Evolutionary conservation across 2,888 invertebrate genomes (phyloP), one percentile per base, ranked within the genome.

Genomic region (Lithosia quadra): DNA sequence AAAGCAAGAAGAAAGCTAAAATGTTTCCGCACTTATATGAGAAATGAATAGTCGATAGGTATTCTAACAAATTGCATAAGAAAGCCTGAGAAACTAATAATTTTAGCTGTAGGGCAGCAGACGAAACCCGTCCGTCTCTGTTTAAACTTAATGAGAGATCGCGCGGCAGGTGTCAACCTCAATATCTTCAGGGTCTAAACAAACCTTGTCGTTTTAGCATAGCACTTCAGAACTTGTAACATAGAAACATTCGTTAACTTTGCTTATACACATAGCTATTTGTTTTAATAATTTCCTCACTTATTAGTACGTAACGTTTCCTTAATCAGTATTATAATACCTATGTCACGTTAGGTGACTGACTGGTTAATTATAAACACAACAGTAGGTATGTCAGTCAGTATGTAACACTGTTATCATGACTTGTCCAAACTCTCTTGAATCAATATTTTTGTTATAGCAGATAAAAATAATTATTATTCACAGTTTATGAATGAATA

Each of bases 401-500:
- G 71, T 70, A 66, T 75, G 49, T 49, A 69, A 71, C 65, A 64
- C 78, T 78, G 81, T 83, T 85, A 82, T 81, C 79, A 68, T 34
- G 75, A 72, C 75, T 63, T 77, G 75, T 79, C 58, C 83, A 87
- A 88, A 88, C 83, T 86, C 58, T 72, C 75, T 81, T 82, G 75
- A 78, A 84, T 85, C 79, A 89, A 89, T 88, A 88, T 89, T 89
- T 86, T 87, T 83, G 78, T 80, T 69, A 65, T 57, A 33, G 21
- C 56, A 72, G 74, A 73, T 70, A 80, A 72, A 24, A 53, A 34
- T 53, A 53, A n/a, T 53, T 56, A 56, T 11, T 22, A 55, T 55
- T n/a, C n/a, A 22, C 22, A 8, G 21, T 53, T 53, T 21, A 9
- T 53, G 53, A 22, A 22, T 55, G 22, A 22, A 55, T 22, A 4